phyloP scores from a whole-genome alignment of 1,140 invertebrate genomes.

The Zaprionus vittiger region DNA sequence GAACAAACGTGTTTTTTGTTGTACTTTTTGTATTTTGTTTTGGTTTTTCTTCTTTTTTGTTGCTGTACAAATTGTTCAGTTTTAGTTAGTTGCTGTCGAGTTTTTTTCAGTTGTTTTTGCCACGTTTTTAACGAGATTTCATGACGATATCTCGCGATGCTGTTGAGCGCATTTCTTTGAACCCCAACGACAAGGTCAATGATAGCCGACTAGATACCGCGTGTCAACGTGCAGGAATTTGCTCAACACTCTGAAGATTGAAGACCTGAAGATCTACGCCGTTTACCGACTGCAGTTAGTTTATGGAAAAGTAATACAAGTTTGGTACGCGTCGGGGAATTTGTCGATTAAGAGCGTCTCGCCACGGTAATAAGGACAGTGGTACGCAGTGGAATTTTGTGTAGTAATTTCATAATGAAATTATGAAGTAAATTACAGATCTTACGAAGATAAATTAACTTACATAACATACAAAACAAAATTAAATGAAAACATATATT shows the following conservation, averaged over 20 bases:
- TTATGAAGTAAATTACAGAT: not conserved
- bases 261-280: slow-evolving; percentile 9
- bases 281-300: not conserved
- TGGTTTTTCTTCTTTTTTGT: not conserved
- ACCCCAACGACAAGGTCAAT: slow-evolving; percentile 68
- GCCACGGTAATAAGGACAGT: not conserved
- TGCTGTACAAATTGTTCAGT: slow-evolving; percentile 36
- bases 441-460: not conserved
- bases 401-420: not conserved
- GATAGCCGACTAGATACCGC: slow-evolving; percentile 40
- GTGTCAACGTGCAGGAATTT: slow-evolving; percentile 54
- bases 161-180: slow-evolving; percentile 60
- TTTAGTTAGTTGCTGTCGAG: slow-evolving; percentile 37
- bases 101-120: slow-evolving; percentile 45
- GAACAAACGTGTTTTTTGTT: slow-evolving; percentile 72
- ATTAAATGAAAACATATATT: not conserved
- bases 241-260: slow-evolving; percentile 14
- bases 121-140: slow-evolving; percentile 65
- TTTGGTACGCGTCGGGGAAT: not conserved
- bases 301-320: not conserved
- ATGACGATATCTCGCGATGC: slow-evolving; percentile 31
- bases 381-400: not conserved
- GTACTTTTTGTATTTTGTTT: slow-evolving; percentile 25
- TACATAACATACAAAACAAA: not conserved
- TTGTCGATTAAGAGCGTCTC: not conserved